Base-by-base conservation (phyloP, 2,113 vertebrate genomes). In the Galbula dea region DNA sequence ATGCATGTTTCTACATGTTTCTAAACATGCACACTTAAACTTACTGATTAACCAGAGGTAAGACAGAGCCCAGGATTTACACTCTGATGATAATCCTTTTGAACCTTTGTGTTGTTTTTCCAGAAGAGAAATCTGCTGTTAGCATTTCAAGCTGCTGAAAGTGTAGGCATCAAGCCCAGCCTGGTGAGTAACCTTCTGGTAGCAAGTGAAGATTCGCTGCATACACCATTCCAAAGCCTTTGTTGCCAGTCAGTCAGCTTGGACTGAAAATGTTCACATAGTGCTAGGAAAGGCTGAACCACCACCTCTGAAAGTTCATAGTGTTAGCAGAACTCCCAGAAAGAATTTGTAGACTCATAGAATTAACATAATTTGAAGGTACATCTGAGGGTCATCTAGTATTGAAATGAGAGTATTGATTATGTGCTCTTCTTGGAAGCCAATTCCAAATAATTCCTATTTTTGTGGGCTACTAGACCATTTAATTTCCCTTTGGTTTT, bases 101-200 rank as follows among this genome's bases (percentile, higher is more conserved):
- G 68, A 69, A 58, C 32, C 91, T 86, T 48, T 83, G 97, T 94
- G 88, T 98, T 98, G 65, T 92, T 90, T 89, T 94, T 68, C 77
- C 97, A 99, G 99, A 98, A 99, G 92, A 98, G 98, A 88, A 99
- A 99, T 97, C 98, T 99, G 92, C 98, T 98, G 72, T 95, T 99
- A 96, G 99, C 99, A 51, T 99, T 99, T 97, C 98, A 99, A 97
- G 99, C 99, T 14, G 99, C 99, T 5, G 99, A 99, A 97, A 99
- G 99, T 81, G 97, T 99, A 37, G 99, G 99, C 93, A 99, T 99
- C 97, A 99, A 98, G 96, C 97, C 99, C 69, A 99, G 99, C 83
- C 97, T 99, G 98, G 99, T 99, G 96, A 99, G 99, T 97, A 69
- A 75, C 15, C 24, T 63, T 2, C 14, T 87, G 75, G 55, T 10